phyloP scores from a whole-genome alignment of 2,797 vertebrate species.

The Neomorphus geoffroyi region DNA sequence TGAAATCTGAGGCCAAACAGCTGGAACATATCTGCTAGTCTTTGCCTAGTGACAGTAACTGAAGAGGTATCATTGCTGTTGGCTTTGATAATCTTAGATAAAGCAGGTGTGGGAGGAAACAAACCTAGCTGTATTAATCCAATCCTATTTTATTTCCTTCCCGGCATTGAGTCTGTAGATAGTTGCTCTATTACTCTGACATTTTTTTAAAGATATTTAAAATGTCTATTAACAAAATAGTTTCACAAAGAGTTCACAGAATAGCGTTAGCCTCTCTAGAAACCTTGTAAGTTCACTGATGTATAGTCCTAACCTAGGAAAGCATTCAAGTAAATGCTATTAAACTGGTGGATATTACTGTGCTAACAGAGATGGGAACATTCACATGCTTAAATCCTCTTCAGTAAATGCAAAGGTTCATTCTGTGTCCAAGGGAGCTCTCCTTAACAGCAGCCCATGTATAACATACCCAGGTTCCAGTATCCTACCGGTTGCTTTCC shows the following conservation, averaged over 20 bases:
- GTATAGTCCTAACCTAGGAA: not conserved
- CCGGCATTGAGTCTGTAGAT: not conserved
- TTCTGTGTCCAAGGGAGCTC: not conserved
- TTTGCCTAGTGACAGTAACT: constrained; percentile 16
- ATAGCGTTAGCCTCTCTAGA: not conserved
- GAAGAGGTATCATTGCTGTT: constrained; percentile 9
- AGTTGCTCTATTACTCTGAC: not conserved
- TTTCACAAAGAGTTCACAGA: not conserved
- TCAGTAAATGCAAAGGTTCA: not conserved
- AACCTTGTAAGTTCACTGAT: not conserved
- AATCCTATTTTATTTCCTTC: not conserved
- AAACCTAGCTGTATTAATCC: not conserved
- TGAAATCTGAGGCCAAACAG: constrained; percentile 35
- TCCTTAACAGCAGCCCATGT: not conserved
- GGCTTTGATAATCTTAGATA: constrained; percentile 25
- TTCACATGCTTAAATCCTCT: not conserved
- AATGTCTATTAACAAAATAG: not conserved
- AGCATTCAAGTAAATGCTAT: not conserved
- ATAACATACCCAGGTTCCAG: not conserved
- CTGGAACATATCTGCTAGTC: not conserved
- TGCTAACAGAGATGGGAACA: not conserved
- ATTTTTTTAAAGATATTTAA: not conserved
- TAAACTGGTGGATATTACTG: not conserved
- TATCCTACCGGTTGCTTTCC: not conserved
- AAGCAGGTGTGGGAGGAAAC: not conserved